phyloP scores from a whole-genome alignment of 2,113 vertebrate genomes.

The Thunnus maccoyii region DNA sequence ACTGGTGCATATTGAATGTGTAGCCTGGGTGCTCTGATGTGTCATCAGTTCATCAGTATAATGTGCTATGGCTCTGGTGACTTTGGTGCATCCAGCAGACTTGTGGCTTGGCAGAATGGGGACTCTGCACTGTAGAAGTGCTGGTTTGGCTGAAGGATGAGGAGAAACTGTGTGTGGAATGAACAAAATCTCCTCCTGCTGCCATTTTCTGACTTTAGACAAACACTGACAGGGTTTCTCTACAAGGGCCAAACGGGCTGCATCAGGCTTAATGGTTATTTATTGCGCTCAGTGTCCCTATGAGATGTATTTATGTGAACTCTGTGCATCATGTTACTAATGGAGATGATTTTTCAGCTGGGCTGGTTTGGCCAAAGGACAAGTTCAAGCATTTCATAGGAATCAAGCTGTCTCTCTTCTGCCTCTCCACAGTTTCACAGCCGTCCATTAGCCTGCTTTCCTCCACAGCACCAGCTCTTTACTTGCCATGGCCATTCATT shows the following conservation, averaged over 20 bases:
- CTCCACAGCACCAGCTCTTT: conserved; percentile 30
- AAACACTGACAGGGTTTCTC: conserved; percentile 65
- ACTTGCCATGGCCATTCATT: conserved; percentile 24
- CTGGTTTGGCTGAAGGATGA: conserved; percentile 73
- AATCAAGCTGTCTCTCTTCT: conserved; percentile 33
- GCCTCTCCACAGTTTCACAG: conserved; percentile 46
- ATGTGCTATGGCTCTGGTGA: conserved; percentile 56
- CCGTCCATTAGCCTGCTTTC: conserved; percentile 38
- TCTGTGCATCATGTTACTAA: conserved; percentile 62
- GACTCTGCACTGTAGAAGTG: conserved; percentile 65
- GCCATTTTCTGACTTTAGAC: conserved; percentile 69
- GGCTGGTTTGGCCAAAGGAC: conserved; percentile 66
- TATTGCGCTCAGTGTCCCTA: conserved; percentile 55
- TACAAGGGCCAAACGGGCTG: conserved; percentile 25
- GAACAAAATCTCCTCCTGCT: conserved; percentile 71
- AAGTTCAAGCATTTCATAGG: conserved; percentile 61
- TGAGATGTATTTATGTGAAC: conserved; percentile 69
- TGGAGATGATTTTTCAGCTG: conserved; percentile 72
- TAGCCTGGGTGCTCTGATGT: conserved; percentile 37
- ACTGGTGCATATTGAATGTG: conserved; percentile 27
- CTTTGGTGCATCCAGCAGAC: conserved; percentile 60
- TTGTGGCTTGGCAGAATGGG: conserved; percentile 65
- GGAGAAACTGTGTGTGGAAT: conserved; percentile 74
- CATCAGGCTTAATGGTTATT: conserved; percentile 63
- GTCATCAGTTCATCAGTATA: conserved; percentile 61